phyloP scores from a whole-genome alignment of 2,797 vertebrate species.

The Microctenopoma steveboyesi region DNA sequence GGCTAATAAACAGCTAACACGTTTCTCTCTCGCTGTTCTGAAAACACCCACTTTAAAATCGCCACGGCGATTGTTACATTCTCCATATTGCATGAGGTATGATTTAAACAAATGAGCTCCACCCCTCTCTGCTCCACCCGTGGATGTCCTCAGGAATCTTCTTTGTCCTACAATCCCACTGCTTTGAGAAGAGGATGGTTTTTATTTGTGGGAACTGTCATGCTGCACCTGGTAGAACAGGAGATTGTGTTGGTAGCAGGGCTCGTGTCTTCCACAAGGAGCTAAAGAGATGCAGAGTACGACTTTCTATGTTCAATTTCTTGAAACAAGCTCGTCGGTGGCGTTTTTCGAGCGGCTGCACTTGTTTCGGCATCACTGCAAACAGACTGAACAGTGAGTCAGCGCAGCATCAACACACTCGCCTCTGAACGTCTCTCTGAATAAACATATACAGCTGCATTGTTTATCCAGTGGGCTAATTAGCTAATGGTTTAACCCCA shows the following conservation, averaged over 20 bases:
- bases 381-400: slow-evolving; percentile 45
- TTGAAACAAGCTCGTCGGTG: slow-evolving; percentile 31
- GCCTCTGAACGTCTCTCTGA: slow-evolving; percentile 21
- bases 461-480: slow-evolving; percentile 64
- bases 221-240: slow-evolving; percentile 3
- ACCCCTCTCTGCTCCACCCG: slow-evolving; percentile 16
- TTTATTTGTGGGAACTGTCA: slow-evolving; percentile 8
- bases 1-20: slow-evolving; percentile 73
- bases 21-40: slow-evolving; percentile 39
- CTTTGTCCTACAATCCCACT: slow-evolving; percentile 25
- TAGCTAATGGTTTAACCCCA: slow-evolving; percentile 60
- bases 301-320: slow-evolving; percentile 35
- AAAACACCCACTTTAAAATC: slow-evolving; percentile 55
- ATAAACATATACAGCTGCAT: slow-evolving; percentile 40
- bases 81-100: slow-evolving; percentile 71
- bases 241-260: neutral
- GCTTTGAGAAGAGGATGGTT: slow-evolving; percentile 27
- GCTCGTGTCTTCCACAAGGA: too few relatives aligned
- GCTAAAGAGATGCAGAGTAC: too few relatives aligned
- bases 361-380: slow-evolving; percentile 37
- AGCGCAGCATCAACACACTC: slow-evolving; percentile 31
- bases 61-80: slow-evolving; percentile 62
- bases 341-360: slow-evolving; percentile 40
- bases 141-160: slow-evolving; percentile 7
- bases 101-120: slow-evolving; percentile 63